A percentile compares a stretch with the other conserved stretches of the same genome.
Evolutionary conservation across 2,888 invertebrate species (phyloP).

Genomic region (Tenthredo amoena): DNA sequence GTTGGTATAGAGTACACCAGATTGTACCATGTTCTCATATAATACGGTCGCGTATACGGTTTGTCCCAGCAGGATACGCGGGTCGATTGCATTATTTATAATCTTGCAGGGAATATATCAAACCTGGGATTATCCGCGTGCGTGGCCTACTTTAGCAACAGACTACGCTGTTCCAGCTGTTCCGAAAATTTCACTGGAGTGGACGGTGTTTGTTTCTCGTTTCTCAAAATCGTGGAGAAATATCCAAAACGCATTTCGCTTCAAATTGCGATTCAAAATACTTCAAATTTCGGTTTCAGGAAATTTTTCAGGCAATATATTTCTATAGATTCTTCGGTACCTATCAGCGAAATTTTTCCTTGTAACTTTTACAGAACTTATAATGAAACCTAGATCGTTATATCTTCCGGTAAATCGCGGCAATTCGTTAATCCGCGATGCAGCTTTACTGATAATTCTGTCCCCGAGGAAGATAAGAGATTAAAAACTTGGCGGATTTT

Average conservation of each 20-base stretch:
- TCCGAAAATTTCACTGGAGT: neutral
- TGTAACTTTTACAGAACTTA: neutral
- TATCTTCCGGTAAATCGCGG: neutral
- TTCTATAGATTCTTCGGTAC: no score
- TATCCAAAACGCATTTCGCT: neutral
- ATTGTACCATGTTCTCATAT: conserved; percentile 19
- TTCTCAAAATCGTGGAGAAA: neutral
- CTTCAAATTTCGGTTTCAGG: neutral
- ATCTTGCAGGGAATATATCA: conserved; percentile 21
- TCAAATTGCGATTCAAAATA: neutral
- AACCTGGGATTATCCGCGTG: conserved; percentile 34
- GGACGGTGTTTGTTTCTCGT: neutral
- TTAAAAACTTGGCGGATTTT: conserved; percentile 29
- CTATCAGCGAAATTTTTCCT: no score
- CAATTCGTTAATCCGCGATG: neutral
- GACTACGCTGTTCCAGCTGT: neutral
- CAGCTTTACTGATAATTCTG: neutral
- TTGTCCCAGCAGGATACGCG: conserved; percentile 25
- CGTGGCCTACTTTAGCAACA: conserved; percentile 7
- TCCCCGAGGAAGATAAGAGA: neutral
- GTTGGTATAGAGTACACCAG: neutral
- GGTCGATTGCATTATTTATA: conserved; percentile 46
- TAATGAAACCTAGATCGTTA: neutral
- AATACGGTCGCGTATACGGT: conserved; percentile 2
- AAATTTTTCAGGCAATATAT: neutral